Evolutionary conservation across 2,888 invertebrate species (phyloP), one percentile per base, ranked within the genome.

Genomic region (Eupelmus urozonus): DNA sequence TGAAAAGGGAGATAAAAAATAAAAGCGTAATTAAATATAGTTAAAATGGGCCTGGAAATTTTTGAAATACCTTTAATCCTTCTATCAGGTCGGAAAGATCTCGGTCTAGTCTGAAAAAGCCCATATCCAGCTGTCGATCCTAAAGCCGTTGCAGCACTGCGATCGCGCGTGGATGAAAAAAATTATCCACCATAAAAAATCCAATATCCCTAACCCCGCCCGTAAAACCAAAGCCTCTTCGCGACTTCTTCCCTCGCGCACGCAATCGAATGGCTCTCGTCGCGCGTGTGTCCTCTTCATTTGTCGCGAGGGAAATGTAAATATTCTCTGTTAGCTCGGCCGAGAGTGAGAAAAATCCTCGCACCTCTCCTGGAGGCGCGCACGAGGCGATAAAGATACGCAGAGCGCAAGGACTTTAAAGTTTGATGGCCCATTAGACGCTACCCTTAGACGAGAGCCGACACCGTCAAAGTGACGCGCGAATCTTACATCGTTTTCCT

Each of bases 381-480:
- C 59, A n/a, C 18, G 16, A 42, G 51, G 23, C 73, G 57, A 78
- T 78, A 70, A 75, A 75, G 74, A 70, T 75, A 71, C 59, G 60
- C 57, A 42, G 7, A 49, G n/a, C 49, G 18, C 16, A n/a, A 53
- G 60, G 70, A 59, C 72, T 76, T 79, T 79, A 79, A 75, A 79
- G 65, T 75, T 79, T 79, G 63, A 79, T 76, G 76, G 79, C 42
- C 76, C 69, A 76, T 79, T 76, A 79, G 63, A 72, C 42, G 71
- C 18, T 9, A 34, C 20, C 40, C 62, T 62, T 53, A 49, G 70
- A 45, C 55, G 51, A 34, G 13, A 63, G n/a, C n/a, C n/a, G n/a
- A n/a, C n/a, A n/a, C n/a, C 66, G 72, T 70, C 76, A 76, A 69
- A 62, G 60, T 62, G 67, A 69, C 69, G 70, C 67, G 57, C 7